These are phyloP conservation scores for Notiomystis cincta DNA, from an alignment of 2,113 vertebrate species.

Conservation along the genomic window DNA sequence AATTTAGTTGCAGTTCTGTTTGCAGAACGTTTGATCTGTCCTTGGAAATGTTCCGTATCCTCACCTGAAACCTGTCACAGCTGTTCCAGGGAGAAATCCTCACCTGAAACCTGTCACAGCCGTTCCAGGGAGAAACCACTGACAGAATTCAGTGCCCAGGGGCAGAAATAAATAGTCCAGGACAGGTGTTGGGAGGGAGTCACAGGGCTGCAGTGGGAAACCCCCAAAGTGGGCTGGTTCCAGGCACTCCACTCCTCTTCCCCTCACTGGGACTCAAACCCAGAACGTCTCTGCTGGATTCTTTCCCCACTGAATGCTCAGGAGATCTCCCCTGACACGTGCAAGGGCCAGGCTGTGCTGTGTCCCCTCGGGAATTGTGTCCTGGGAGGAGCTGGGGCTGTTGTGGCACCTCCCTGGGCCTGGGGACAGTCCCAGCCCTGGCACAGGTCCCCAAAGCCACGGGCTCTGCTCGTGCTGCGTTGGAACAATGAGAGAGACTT, in stretches of 20 bases:
- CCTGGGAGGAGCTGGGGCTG: neutral
- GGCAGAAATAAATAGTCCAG: neutral
- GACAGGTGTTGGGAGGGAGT: neutral
- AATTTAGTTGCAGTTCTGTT: neutral
- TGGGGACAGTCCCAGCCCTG: neutral
- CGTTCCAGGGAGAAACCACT: rapidly evolving
- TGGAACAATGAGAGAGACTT: conserved; percentile 38
- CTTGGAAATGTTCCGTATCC: neutral
- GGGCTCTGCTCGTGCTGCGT: neutral
- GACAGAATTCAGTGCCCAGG: neutral
- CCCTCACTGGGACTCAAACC: neutral
- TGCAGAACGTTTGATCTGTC: neutral
- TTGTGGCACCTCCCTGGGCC: neutral
- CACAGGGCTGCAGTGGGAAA: neutral
- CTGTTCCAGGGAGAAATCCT: neutral
- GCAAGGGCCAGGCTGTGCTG: neutral
- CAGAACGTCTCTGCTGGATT: neutral
- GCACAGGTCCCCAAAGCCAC: neutral
- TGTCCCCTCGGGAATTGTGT: neutral
- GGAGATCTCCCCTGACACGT: neutral
- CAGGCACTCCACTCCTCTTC: rapidly evolving
- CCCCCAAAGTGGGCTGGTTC: neutral
- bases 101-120: neutral
- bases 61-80: neutral
- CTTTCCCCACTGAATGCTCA: neutral